Evolutionary conservation across 2,113 vertebrate genomes (phyloP), one percentile per base, ranked within the genome.

Genomic region (Pampusana beccarii): DNA sequence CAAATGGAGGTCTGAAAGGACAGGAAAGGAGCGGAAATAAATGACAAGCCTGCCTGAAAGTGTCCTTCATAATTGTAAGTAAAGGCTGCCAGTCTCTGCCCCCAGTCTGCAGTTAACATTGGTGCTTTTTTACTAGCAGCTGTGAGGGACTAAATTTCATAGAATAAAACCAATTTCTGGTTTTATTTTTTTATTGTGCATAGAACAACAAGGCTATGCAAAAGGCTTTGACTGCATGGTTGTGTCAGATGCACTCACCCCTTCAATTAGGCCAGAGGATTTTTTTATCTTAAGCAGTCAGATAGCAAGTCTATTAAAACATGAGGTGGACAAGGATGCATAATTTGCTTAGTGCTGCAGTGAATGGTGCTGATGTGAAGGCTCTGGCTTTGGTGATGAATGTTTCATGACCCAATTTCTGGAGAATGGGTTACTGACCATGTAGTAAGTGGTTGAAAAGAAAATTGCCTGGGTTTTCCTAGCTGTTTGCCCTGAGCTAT

Each of bases 261-360:
- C 53, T 86, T 91, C 79, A 38, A 9, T 86, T 53, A 72, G 58
- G 31, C 66, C 42, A 18, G 36, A 44, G 70, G 24, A 42, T 38
- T 93, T 96, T 93, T 96, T 93, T 96, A 64, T 94, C 83, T 65
- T 36, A 1, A 46, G 51, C 81, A 85, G 53, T 86, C 93, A 91
- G 72, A 78, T 54, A 60, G 60, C 13, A 83, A 96, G 67, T 75
- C 93, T 64, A 80, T 95, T 96, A 97, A 95, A 97, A 74, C 60
- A 36, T 13, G 7, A 54, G 44, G 28, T 66, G 60, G 53, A 54
- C 88, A 86, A 78, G 53, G 69, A 94, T 9, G 29, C 18, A 26
- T 84, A 61, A 78, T 73, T 80, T 89, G 84, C 50, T 71, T 75
- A 82, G 77, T 13, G 60, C 56, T 90, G 77, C 83, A 72, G 36